Base-by-base conservation (phyloP, 2,888 invertebrate genomes). In the Sinohyriopsis cumingii region DNA sequence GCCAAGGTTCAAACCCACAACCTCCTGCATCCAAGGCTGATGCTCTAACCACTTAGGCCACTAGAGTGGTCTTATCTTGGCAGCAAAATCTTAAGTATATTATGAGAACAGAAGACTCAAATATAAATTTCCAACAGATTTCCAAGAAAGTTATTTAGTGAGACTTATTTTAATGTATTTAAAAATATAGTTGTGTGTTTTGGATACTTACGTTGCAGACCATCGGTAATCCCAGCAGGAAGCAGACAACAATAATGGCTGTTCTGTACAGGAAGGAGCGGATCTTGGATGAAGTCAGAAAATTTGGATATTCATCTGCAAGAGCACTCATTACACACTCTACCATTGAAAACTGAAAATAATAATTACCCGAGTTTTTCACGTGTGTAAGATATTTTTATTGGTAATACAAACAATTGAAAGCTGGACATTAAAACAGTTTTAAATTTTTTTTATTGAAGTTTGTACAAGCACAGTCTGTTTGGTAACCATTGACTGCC, bases 321-420 rank as follows among this genome's bases (percentile, higher is more conserved):
- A 89, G 82, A n/a, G 89, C 88, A 67, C 86, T 85, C 71, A 90
- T 79, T 7, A 90, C 87, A 68, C 88, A 87, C 74, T 90, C 90
- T n/a, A 90, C 88, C 55, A 89, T 87, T 9, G 89, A 89, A 73
- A 90, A 89, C 87, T 89, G 85, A 33, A 83, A 82, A 25, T 68
- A 59, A 63, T 53, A 68, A 57, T 59, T 20, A 61, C 24, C 59
- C 3, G 1, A 45, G 45, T 45, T 45, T 63, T 25, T 66, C 28
- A 15, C 19, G 19, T 20, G 28, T 24, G 61, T 28, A 33, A 61
- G 22, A 18, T 25, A 28, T 7, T 12, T 15, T 61, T 25, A 61
- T 19, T 61, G 5, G 20, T 24, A 20, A 5, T 28, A 61, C 24
- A 61, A 20, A 45, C 45, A 45, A 15, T 1, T 45, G 45, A 45